These are phyloP conservation scores for Cyprinodon diabolis DNA, from an alignment of 2,797 vertebrate species.

Conservation along the genomic window DNA sequence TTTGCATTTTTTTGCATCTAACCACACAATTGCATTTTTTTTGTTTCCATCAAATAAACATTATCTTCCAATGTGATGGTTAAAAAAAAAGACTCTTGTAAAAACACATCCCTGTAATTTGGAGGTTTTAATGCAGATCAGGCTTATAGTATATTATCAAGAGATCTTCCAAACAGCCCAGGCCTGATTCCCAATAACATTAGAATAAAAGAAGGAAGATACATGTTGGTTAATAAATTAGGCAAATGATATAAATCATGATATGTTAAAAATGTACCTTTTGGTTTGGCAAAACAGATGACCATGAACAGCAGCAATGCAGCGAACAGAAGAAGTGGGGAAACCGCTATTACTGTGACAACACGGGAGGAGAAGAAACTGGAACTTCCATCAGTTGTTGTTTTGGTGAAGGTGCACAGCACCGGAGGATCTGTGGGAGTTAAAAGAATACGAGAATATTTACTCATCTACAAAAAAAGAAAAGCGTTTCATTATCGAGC, in stretches of 20 bases:
- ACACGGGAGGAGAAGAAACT: neutral
- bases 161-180: neutral
- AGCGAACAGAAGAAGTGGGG: slow-evolving; percentile 33
- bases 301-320: slow-evolving; percentile 32
- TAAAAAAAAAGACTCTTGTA: slow-evolving; percentile 3
- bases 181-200: neutral
- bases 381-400: neutral
- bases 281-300: slow-evolving; percentile 46
- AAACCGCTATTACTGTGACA: slow-evolving; percentile 41
- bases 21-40: slow-evolving; percentile 56
- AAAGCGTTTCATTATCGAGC: neutral
- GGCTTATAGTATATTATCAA: neutral
- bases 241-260: slow-evolving; percentile 1
- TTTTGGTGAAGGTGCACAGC: accelerated
- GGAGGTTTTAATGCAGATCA: neutral
- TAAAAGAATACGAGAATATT: slow-evolving; percentile 44
- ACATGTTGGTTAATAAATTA: neutral
- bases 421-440: slow-evolving; percentile 50
- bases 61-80: neutral
- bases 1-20: slow-evolving; percentile 58
- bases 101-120: neutral
- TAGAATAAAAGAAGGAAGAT: neutral
- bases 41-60: slow-evolving; percentile 45
- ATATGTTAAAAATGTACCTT: slow-evolving; percentile 34
- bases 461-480: slow-evolving; percentile 2